Conservation (phyloP, 2,797 vertebrate species). For the Monodelphis domestica region DNA sequence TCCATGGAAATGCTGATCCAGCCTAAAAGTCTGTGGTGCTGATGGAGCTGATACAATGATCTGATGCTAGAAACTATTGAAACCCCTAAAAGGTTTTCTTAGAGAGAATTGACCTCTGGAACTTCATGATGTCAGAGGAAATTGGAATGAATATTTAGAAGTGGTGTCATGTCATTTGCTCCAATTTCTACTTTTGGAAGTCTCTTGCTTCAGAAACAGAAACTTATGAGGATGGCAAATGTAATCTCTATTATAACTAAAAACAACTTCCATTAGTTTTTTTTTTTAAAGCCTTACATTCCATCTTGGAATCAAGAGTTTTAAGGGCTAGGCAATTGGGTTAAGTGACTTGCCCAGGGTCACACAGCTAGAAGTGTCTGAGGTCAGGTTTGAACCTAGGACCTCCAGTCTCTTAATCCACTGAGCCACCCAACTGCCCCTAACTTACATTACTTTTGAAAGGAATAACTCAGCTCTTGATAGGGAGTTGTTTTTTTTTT, state of each 20-base stretch:
- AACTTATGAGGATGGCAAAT: neutral
- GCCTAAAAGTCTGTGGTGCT: slow-evolving; percentile 2
- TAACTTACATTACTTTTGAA: too few relatives aligned
- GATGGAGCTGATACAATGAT: slow-evolving; percentile 12
- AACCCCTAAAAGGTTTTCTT: neutral
- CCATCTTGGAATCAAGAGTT: too few relatives aligned
- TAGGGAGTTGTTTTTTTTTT: too few relatives aligned
- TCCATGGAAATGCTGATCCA: slow-evolving; percentile 63
- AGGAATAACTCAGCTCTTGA: neutral
- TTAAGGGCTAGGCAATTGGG: too few relatives aligned
- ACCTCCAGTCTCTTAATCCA: too few relatives aligned
- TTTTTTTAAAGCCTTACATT: too few relatives aligned
- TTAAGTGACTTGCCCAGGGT: too few relatives aligned
- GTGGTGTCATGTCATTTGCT: slow-evolving; percentile 51
- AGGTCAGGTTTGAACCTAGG: too few relatives aligned
- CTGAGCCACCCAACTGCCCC: too few relatives aligned
- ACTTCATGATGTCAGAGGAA: slow-evolving; percentile 65
- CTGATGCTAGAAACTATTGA: slow-evolving; percentile 41
- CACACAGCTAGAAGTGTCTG: too few relatives aligned
- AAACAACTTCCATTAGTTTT: neutral
- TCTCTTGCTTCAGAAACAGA: neutral
- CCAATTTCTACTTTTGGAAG: neutral
- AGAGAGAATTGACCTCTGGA: slow-evolving; percentile 52
- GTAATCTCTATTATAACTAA: neutral
- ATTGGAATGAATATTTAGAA: slow-evolving; percentile 62